Conservation (phyloP, 2,113 vertebrate species). For the Rhinichthys klamathensis region DNA sequence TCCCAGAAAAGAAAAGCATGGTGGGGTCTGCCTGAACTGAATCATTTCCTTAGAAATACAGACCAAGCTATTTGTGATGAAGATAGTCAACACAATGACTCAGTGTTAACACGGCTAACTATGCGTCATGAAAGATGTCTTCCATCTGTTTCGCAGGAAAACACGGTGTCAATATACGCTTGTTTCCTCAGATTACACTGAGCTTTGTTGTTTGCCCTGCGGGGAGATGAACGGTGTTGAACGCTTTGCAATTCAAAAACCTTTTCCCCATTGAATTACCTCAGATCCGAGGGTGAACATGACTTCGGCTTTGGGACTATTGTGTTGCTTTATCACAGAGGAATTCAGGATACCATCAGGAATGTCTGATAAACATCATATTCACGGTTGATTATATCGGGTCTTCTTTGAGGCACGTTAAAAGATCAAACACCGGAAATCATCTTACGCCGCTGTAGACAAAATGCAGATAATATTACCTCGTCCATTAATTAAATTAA, state of each 20-base stretch:
- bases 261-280: not conserved
- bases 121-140: constrained; percentile 42
- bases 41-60: constrained; percentile 59
- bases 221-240: not conserved
- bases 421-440: not conserved
- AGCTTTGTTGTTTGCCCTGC: constrained; percentile 15
- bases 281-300: not conserved
- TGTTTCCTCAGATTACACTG: constrained; percentile 34
- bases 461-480: not conserved
- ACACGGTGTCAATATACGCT: not conserved
- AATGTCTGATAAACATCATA: constrained; percentile 22
- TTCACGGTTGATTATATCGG: not conserved
- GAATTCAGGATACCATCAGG: constrained; percentile 35
- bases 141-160: constrained; percentile 32
- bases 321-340: constrained; percentile 25
- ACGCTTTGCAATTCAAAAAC: not conserved
- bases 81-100: constrained; percentile 34
- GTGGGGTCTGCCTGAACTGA: constrained; percentile 42
- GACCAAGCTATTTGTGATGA: constrained; percentile 49
- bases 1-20: constrained; percentile 58
- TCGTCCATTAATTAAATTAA: not conserved
- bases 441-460: not conserved
- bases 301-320: not conserved
- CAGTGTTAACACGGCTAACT: constrained; percentile 9
- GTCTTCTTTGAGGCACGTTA: not conserved